These are phyloP conservation scores for Apus apus DNA, from an alignment of 2,113 vertebrate species.

Conservation along the genomic window DNA sequence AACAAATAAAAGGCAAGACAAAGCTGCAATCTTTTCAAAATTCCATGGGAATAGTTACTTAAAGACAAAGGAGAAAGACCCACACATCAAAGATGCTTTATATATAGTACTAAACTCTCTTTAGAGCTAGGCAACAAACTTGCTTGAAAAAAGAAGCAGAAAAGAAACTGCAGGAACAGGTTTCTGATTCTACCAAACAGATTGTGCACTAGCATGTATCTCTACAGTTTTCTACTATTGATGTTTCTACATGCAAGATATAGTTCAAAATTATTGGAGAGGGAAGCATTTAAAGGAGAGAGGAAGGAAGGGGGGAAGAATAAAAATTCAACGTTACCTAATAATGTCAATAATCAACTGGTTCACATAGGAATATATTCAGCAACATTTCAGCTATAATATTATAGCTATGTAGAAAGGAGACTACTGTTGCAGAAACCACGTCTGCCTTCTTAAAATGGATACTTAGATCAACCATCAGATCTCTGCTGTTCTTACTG, in stretches of 20 bases:
- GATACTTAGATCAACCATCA: neutral
- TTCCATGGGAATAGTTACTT: neutral
- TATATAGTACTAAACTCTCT: neutral
- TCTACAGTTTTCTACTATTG: neutral
- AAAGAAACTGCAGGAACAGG: neutral
- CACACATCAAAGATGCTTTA: rapidly evolving
- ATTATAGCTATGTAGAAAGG: neutral
- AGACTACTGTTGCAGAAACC: neutral
- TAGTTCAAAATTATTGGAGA: neutral
- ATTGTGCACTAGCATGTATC: rapidly evolving
- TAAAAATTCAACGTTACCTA: neutral
- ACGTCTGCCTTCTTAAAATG: neutral
- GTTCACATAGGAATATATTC: neutral
- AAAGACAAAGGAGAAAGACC: neutral
- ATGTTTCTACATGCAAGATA: neutral
- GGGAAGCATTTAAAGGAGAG: neutral
- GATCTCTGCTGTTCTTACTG: neutral
- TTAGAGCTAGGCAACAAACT: neutral
- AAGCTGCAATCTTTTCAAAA: neutral
- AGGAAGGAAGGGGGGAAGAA: neutral
- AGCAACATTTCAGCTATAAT: neutral
- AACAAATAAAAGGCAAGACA: neutral
- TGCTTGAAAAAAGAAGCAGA: neutral
- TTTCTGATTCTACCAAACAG: neutral
- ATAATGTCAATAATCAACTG: neutral